A percentile compares a stretch with the other conserved stretches of the same genome.
Conservation (phyloP, 2,888 invertebrate genomes). For the Andricus quercusramuli region DNA sequence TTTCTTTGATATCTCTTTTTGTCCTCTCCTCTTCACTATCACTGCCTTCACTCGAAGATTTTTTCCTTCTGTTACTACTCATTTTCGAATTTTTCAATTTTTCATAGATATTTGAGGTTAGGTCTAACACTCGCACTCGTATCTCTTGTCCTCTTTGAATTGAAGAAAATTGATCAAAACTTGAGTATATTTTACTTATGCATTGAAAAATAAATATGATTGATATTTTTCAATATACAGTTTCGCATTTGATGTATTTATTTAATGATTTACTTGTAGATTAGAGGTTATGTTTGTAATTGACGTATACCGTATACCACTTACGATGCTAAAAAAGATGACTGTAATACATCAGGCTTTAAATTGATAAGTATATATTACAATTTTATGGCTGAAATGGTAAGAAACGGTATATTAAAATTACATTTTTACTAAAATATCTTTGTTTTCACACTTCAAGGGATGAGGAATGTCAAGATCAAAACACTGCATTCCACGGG, state of each 20-base stretch:
- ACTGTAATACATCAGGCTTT: too few relatives aligned
- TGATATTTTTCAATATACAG: not conserved
- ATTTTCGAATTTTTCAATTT: conserved; percentile 63
- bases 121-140: not conserved
- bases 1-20: conserved; percentile 91
- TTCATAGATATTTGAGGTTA: conserved; percentile 7
- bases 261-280: not conserved
- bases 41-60: conserved; percentile 81
- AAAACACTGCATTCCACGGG: too few relatives aligned
- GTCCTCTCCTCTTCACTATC: conserved; percentile 91
- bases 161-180: not conserved
- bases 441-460: too few relatives aligned
- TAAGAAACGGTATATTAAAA: too few relatives aligned
- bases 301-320: too few relatives aligned
- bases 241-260: not conserved
- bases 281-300: not conserved
- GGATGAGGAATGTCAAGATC: too few relatives aligned
- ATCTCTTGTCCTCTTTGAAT: too few relatives aligned
- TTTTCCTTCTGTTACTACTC: conserved; percentile 77
- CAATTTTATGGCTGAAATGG: too few relatives aligned
- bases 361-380: too few relatives aligned
- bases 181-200: not conserved
- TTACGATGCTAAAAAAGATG: too few relatives aligned
- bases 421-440: too few relatives aligned
- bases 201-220: not conserved